A percentile compares a stretch with the other conserved stretches of the same genome.
Conservation (phyloP, 2,797 vertebrate genomes). For the Pteronotus mesoamericanus region DNA sequence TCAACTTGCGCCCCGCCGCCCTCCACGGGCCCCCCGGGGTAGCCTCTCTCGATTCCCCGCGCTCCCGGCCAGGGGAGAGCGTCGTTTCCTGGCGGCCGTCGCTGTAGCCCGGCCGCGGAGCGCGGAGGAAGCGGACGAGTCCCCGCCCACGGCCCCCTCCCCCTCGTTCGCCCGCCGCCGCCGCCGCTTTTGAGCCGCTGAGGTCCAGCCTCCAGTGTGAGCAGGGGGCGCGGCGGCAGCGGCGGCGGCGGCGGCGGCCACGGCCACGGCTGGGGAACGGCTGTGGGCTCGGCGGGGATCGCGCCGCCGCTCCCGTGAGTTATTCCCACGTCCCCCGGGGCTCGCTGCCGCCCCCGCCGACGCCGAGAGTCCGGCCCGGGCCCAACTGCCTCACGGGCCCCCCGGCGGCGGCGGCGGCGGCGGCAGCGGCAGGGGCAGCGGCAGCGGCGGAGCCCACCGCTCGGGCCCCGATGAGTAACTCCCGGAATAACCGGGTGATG, state of each 20-base stretch:
- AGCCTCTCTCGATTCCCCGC: slow-evolving; percentile 11
- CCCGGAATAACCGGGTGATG: slow-evolving; percentile 98
- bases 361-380: slow-evolving; percentile 54
- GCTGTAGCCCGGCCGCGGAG: slow-evolving; percentile 57
- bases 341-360: slow-evolving; percentile 53
- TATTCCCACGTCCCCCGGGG: slow-evolving; percentile 35
- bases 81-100: slow-evolving; percentile 56
- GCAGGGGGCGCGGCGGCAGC: slow-evolving; percentile 40
- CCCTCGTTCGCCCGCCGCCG: not conserved
- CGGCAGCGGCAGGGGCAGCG: slow-evolving; percentile 32
- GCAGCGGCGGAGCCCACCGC: slow-evolving; percentile 59
- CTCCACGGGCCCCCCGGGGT: not conserved
- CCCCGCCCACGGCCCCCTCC: slow-evolving; percentile 28
- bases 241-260: slow-evolving; percentile 52
- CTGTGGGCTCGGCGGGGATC: not conserved
- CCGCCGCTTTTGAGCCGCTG: not conserved
- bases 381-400: slow-evolving; percentile 51
- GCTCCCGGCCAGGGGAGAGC: slow-evolving; percentile 52
- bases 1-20: not conserved
- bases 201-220: not conserved
- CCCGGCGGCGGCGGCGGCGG: slow-evolving; percentile 65
- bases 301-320: slow-evolving; percentile 25
- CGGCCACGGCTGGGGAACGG: slow-evolving; percentile 28
- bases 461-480: slow-evolving; percentile 91
- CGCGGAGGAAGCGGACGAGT: slow-evolving; percentile 47